Conservation (phyloP, 2,797 vertebrate species). For the Setipinna tenuifilis region DNA sequence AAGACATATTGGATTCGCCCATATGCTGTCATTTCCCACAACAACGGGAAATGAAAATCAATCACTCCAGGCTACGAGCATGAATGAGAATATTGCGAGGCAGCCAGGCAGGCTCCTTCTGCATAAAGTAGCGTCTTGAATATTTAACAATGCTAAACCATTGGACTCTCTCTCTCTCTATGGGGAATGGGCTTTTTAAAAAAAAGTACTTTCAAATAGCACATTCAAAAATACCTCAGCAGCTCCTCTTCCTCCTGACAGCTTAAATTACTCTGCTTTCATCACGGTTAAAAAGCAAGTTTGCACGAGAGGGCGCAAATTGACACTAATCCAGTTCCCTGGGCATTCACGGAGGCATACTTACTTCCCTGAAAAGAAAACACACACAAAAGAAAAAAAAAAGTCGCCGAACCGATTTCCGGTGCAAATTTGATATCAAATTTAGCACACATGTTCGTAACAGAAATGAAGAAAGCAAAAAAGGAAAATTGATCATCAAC, state of each 20-base stretch:
- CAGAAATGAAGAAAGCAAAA: not conserved
- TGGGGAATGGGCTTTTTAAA: not conserved
- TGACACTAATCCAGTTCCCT: not conserved
- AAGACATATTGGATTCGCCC: not conserved
- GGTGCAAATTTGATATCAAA: not conserved
- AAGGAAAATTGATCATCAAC: not conserved
- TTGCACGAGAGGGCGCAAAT: not conserved
- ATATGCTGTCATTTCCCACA: not conserved
- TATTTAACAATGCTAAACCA: slow-evolving; percentile 19
- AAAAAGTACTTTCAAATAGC: not conserved
- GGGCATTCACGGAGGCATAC: not conserved
- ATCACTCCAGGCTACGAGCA: slow-evolving; percentile 2
- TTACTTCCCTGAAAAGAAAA: not conserved
- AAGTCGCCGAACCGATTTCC: not conserved
- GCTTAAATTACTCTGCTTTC: not conserved
- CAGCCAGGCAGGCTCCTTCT: not conserved
- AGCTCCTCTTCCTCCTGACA: not conserved
- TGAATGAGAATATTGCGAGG: not conserved
- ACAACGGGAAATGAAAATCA: slow-evolving; percentile 18
- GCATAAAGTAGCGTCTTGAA: not conserved
- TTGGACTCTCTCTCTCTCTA: not conserved
- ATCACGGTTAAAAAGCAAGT: not conserved
- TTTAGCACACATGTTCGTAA: not conserved
- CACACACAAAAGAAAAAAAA: not conserved
- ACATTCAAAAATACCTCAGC: not conserved